Evolutionary conservation across 2,888 invertebrate species (phyloP), one percentile per base, ranked within the genome.

Genomic region (Augiades crinisus): DNA sequence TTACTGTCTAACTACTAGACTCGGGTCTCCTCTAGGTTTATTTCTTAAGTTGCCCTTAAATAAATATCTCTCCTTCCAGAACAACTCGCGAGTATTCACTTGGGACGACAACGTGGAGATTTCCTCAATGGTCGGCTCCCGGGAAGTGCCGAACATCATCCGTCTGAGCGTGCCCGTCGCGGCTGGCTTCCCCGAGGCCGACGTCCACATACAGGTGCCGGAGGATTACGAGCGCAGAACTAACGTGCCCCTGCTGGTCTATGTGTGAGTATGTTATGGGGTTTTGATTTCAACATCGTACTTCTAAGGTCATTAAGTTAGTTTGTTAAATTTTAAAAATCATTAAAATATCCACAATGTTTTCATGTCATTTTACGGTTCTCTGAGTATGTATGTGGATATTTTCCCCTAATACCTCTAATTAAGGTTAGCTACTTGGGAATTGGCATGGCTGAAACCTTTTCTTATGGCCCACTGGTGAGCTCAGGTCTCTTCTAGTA

Each of bases 191-290:
- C 92, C 92, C 40, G 91, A 92, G 27, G 96, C 96, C 1, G 93
- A 94, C 57, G 96, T 96, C 0, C 90, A 92, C 56, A 81, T 97
- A 24, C 92, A 93, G 71, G 86, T 95, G 37, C 97, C 97, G 0
- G 91, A 92, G 0, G 92, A 95, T 64, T 91, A 95, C 57, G 92
- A 93, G 71, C 85, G 90, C 38, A 91, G 92, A 17, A 93, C 92
- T 1, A 94, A 96, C 70, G 94, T 97, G 69, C 96, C 97, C 0
- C 91, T 97, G 84, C 80, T 97, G 22, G 93, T 97, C 53, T 94
- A 95, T 73, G 96, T 97, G 92, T 97, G 87, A 93, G 94, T 92
- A 30, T n/a, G n/a, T n/a, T n/a, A 12, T 5, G 12, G n/a, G 7
- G 5, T 3, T 24, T 21, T 22, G 3, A n/a, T 0, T 2, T 27